Evolutionary conservation across 2,113 vertebrate species (phyloP).

Genomic region (Dicaeum eximium): DNA sequence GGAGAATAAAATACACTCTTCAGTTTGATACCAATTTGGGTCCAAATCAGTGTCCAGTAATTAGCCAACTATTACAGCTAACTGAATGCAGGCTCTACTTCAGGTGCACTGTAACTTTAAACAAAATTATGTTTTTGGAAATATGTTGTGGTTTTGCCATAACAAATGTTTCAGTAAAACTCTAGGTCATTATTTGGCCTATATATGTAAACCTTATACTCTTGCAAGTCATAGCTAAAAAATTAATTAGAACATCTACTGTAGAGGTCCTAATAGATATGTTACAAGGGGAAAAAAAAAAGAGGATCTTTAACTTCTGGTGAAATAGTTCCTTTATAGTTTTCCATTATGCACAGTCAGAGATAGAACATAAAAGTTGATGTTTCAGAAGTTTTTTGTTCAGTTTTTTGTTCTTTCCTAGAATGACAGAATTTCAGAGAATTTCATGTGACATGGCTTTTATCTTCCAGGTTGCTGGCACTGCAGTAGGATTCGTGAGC

Average conservation of each 20-base stretch:
- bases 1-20: background rate
- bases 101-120: background rate
- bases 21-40: background rate
- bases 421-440: background rate
- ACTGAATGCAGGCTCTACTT: background rate
- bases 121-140: background rate
- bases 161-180: background rate
- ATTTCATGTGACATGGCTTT: background rate
- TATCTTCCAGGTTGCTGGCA: conserved; percentile 75
- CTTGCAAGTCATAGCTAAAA: background rate
- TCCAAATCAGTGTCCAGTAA: background rate
- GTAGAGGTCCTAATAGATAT: background rate
- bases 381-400: background rate
- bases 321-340: background rate
- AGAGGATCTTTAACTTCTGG: background rate
- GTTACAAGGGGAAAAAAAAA: background rate
- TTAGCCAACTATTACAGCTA: background rate
- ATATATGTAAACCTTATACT: background rate
- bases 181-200: background rate
- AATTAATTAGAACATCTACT: background rate
- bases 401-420: background rate
- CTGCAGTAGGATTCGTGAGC: conserved; percentile 82
- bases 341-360: background rate
- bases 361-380: background rate
- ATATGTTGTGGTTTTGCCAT: background rate